Evolutionary conservation across 2,113 vertebrate species (phyloP), one percentile per base, ranked within the genome.

Genomic region (Balaenoptera acutorostrata): DNA sequence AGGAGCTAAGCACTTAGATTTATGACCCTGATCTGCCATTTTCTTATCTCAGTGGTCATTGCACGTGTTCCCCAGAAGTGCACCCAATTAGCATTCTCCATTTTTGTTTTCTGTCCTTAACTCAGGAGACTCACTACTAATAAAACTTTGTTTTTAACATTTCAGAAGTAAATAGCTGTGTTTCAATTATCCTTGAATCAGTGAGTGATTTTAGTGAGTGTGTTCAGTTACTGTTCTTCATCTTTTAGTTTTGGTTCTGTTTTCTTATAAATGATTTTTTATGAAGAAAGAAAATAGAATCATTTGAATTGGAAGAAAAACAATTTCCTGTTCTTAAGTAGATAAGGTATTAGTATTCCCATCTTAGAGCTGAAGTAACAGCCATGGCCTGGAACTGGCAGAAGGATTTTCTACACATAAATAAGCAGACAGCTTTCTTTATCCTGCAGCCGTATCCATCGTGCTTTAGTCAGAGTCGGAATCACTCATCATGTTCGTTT

Each of bases 201-300:
- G 55, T 87, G 39, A 90, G 44, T 95, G 27, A n/a, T 91, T 93
- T 88, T 84, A 64, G 20, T 86, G n/a, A 7, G 6, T 31, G 6
- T 84, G 17, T 87, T 92, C 41, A 82, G 39, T 95, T 92, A 83
- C 31, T 66, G 5, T 83, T 89, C 39, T 86, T 77, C 18, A 78
- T 86, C 57, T 97, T 44, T 96, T 92, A 85, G 63, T 89, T 97
- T 93, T 96, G 52, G 44, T 95, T 85, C 33, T 88, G 5, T 94
- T 97, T 90, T 89, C 78, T 93, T 55, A 4, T 69, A 80, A 94
- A 68, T 94, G 36, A 88, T 93, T 81, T 90, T 49, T 92, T 85
- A 61, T 6, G 36, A 49, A 63, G 59, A 90, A 87, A 10, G 3
- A 89, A 95, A 78, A 81, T 41, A 95, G 61, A 88, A 81, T 64